Evolutionary conservation across 2,888 invertebrate genomes (phyloP), one percentile per base, ranked within the genome.

Genomic region (Drosophila paramelanica): DNA sequence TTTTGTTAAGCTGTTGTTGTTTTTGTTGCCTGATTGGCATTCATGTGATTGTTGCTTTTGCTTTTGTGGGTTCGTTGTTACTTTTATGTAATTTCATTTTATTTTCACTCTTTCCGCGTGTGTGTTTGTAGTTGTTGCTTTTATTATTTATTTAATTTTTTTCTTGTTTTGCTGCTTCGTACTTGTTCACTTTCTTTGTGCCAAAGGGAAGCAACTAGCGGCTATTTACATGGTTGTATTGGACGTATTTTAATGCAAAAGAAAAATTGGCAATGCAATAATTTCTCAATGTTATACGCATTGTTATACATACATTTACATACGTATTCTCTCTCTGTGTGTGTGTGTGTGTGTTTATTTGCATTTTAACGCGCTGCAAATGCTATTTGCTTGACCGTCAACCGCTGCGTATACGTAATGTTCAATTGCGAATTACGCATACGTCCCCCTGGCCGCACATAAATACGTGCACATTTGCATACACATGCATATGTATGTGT

Each of bases 31-130:
- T 69, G 80, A 82, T 82, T 86, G 87, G 83, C 78, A 78, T 86
- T 83, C 86, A 78, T 80, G 83, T 59, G 72, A 61, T 76, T 77
- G 74, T 53, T 64, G 65, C 47, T 71, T 58, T 57, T 57, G 66
- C 50, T 55, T 52, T 64, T 60, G 62, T 50, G 73, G 79, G 89
- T 89, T 89, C 89, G 89, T 88, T 89, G 89, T 90, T 88, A 83
- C 79, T 88, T 89, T 90, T 90, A 89, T 90, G 80, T 89, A 90
- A 90, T 82, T 88, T 77, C 72, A 72, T 83, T 83, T 83, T 83
- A 71, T 77, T 79, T 81, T 84, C 67, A 70, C 73, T 77, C 74
- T 80, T 77, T 69, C 65, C 60, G 66, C 47, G 41, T 73, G 50
- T 73, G 50, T 42, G 11, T 27, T 25, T 51, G 43, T 38, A 14